A percentile compares a stretch with the other conserved stretches of the same genome.
phyloP scores from a whole-genome alignment of 2,113 vertebrate species.

The Pelusios castaneus region DNA sequence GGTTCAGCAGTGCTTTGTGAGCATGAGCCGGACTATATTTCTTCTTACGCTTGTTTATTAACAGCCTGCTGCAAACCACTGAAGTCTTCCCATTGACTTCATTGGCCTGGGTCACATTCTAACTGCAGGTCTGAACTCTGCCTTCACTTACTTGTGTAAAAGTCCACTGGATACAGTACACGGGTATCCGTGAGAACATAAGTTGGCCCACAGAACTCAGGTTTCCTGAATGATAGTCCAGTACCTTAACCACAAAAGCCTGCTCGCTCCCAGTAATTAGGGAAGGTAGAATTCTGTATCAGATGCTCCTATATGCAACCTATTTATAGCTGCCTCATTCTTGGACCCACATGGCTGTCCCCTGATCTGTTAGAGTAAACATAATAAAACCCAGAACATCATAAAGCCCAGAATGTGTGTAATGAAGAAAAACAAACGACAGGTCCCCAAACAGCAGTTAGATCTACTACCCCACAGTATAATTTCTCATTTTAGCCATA shows the following conservation, averaged over 20 bases:
- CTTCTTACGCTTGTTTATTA: neutral
- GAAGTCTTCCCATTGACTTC: neutral
- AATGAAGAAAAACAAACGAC: neutral
- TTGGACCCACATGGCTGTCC: neutral
- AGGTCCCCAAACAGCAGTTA: neutral
- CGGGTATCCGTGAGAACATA: neutral
- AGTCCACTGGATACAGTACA: too few species aligned
- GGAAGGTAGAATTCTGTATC: neutral
- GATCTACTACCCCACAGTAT: neutral
- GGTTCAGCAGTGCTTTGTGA: neutral
- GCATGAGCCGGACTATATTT: neutral
- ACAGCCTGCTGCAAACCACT: neutral
- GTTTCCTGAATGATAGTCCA: neutral
- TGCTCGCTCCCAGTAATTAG: neutral
- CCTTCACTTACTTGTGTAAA: neutral
- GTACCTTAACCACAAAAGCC: neutral
- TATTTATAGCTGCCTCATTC: conserved; percentile 21
- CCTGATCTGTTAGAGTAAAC: neutral
- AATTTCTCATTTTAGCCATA: neutral
- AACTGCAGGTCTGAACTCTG: neutral
- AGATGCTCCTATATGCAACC: neutral
- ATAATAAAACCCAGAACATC: conserved; percentile 23
- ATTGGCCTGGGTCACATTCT: neutral
- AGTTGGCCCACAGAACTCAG: neutral
- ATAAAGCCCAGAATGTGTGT: conserved; percentile 12